Evolutionary conservation across 2,888 invertebrate genomes (phyloP).

Genomic region (Cremastobaeus sp.): DNA sequence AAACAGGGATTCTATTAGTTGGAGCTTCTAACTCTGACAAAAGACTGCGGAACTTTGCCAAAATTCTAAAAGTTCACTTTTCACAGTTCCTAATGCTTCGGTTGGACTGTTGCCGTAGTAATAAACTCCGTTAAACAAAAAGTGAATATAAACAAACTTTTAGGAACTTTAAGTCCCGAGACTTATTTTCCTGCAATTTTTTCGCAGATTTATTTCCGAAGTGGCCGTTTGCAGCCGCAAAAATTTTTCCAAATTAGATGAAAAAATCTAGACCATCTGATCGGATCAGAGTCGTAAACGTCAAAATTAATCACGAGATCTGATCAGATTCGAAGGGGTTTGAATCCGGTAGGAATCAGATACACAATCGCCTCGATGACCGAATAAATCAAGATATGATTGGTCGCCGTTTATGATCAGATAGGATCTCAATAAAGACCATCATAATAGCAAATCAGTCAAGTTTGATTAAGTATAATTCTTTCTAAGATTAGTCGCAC

Average conservation of each 20-base stretch:
- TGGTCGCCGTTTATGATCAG: constrained; percentile 5
- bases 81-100: constrained; percentile 42
- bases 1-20: constrained; percentile 50
- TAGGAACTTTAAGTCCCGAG: not conserved
- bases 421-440: constrained; percentile 5
- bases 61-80: constrained; percentile 45
- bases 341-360: constrained; percentile 16
- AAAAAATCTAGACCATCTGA: not conserved
- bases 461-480: not conserved
- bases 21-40: constrained; percentile 46
- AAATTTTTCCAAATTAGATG: not conserved
- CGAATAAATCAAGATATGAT: constrained; percentile 34
- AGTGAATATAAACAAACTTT: constrained; percentile 39
- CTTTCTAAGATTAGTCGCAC: not conserved
- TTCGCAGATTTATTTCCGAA: not conserved
- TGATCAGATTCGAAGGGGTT: constrained; percentile 30
- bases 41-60: constrained; percentile 45
- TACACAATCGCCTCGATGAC: constrained; percentile 18
- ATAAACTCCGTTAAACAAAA: constrained; percentile 48
- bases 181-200: constrained; percentile 3
- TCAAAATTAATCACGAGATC: constrained; percentile 39
- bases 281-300: constrained; percentile 32
- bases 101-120: constrained; percentile 27
- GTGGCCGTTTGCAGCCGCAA: not conserved
- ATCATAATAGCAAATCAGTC: not conserved